A percentile compares a stretch with the other conserved stretches of the same genome.
phyloP scores from a whole-genome alignment of 2,888 invertebrate genomes.

The Lagria hirta region DNA sequence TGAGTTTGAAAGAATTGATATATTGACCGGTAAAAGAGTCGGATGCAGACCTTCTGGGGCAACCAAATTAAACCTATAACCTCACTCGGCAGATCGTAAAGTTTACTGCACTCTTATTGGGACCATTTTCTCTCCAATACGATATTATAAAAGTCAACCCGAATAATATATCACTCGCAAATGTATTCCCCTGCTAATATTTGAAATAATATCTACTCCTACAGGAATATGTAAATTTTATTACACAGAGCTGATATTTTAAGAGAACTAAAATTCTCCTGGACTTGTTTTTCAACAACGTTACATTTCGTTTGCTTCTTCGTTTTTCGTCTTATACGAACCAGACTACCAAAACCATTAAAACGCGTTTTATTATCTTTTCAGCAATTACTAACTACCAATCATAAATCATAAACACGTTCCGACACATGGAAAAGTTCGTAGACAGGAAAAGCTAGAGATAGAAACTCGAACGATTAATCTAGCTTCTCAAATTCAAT shows the following conservation, averaged over 20 bases:
- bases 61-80: slow-evolving; percentile 32
- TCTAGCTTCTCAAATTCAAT: no score
- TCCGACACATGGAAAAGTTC: no score
- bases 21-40: slow-evolving; percentile 30
- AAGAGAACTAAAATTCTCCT: no score
- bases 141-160: slow-evolving; percentile 42
- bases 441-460: no score
- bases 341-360: slow-evolving; percentile 15
- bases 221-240: slow-evolving; percentile 28
- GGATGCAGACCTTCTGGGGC: slow-evolving; percentile 27
- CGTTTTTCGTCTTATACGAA: slow-evolving; percentile 9
- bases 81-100: slow-evolving; percentile 37
- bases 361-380: slow-evolving; percentile 9
- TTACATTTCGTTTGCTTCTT: slow-evolving; percentile 16
- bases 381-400: slow-evolving; percentile 5
- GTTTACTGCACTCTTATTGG: slow-evolving; percentile 39
- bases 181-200: slow-evolving; percentile 37
- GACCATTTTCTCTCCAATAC: slow-evolving; percentile 39
- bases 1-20: slow-evolving; percentile 29
- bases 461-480: no score
- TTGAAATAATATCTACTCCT: slow-evolving; percentile 34
- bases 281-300: no score
- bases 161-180: slow-evolving; percentile 34
- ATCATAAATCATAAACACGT: slow-evolving; percentile 9
- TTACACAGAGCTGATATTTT: slow-evolving; percentile 14